Conservation (phyloP, 1,140 invertebrate genomes). For the Drosophila pallidifrons region DNA sequence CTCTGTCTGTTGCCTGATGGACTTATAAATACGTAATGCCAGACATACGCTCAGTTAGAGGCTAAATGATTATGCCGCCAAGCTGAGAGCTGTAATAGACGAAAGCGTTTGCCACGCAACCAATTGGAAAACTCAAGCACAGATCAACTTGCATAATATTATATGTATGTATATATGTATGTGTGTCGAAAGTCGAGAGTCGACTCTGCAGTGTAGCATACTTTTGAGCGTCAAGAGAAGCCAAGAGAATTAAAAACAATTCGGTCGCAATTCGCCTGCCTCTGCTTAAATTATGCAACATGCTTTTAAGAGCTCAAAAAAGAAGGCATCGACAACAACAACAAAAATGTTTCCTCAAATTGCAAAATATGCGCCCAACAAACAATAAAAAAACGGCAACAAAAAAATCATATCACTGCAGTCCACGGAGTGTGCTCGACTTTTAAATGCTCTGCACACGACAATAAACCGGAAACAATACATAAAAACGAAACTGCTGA, state of each 20-base stretch:
- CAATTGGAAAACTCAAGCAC: constrained; percentile 41
- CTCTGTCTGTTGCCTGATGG: neutral
- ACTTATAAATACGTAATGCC: constrained; percentile 56
- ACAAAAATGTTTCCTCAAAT: constrained; percentile 39
- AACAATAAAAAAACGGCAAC: constrained; percentile 21
- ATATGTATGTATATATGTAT: no score
- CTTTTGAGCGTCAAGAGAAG: constrained; percentile 43
- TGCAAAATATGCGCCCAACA: constrained; percentile 41
- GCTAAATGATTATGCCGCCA: constrained; percentile 35
- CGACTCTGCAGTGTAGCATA: constrained; percentile 39
- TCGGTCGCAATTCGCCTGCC: constrained; percentile 44
- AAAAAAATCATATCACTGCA: neutral
- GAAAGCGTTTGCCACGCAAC: constrained; percentile 10
- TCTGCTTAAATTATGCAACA: constrained; percentile 77
- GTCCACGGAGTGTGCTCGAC: neutral
- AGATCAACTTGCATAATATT: constrained; percentile 53
- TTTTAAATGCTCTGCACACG: neutral
- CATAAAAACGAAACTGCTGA: neutral
- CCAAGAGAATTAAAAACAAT: constrained; percentile 62
- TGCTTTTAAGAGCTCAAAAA: constrained; percentile 69
- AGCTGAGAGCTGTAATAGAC: neutral
- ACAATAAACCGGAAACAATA: neutral
- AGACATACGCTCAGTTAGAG: constrained; percentile 46
- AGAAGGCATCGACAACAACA: constrained; percentile 24
- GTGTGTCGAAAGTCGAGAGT: neutral